Evolutionary conservation across 2,888 invertebrate genomes (phyloP).

Genomic region (Ennomos fuscantarius): DNA sequence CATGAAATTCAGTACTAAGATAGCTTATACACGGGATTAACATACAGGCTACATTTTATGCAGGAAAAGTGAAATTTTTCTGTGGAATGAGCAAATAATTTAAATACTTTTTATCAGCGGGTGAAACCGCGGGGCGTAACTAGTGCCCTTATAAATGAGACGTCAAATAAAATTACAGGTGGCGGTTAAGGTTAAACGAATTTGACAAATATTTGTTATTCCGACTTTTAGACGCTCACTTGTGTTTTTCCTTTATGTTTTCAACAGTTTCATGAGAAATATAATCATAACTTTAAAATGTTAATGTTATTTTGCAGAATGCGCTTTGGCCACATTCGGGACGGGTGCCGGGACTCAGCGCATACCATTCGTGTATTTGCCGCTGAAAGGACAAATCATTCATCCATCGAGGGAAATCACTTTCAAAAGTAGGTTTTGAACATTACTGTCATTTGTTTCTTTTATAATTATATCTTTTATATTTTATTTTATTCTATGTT

Average conservation of each 20-base stretch:
- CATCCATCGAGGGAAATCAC: constrained; percentile 95
- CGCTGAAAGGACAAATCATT: constrained; percentile 94
- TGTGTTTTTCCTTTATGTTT: background rate
- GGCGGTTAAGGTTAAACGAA: constrained; percentile 2
- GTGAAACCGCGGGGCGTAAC: too few relatives aligned
- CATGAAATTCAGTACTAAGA: too few relatives aligned
- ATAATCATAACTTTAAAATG: too few relatives aligned
- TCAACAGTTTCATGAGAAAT: background rate
- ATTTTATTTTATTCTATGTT: too few relatives aligned
- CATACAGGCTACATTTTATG: too few relatives aligned
- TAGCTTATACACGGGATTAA: too few relatives aligned
- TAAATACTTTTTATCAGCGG: too few relatives aligned
- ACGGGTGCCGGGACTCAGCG: constrained; percentile 88
- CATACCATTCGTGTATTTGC: constrained; percentile 94
- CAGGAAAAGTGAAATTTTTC: too few relatives aligned
- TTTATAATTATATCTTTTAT: too few relatives aligned
- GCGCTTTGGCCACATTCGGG: constrained; percentile 92
- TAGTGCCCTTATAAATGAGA: constrained; percentile 55
- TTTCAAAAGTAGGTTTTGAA: constrained; percentile 87
- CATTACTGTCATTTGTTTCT: too few relatives aligned
- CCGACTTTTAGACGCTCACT: background rate
- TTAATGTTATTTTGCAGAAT: constrained; percentile 85
- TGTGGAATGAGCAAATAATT: too few relatives aligned
- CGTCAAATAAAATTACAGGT: constrained; percentile 34
- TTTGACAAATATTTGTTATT: background rate